Conservation (phyloP, 2,797 vertebrate species). For the Megaceryle alcyon region DNA sequence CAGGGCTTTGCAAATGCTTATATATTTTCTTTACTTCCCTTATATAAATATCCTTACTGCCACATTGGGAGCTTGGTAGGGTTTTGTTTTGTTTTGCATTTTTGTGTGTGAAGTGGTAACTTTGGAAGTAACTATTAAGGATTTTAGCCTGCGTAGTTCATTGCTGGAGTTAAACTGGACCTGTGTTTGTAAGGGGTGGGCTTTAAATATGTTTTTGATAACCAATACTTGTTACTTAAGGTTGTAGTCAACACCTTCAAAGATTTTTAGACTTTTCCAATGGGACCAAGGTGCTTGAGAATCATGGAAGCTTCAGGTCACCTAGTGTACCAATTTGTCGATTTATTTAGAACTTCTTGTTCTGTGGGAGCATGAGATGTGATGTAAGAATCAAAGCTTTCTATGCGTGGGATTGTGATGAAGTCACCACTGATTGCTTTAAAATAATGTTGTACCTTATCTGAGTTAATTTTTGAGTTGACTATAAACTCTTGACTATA, state of each 20-base stretch:
- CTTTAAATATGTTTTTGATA: neutral
- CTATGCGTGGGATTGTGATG: neutral
- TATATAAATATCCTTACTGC: neutral
- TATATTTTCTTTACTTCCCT: neutral
- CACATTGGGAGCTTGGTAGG: neutral
- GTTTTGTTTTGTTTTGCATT: neutral
- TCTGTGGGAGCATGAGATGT: neutral
- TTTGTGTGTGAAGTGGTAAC: neutral
- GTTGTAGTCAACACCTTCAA: neutral
- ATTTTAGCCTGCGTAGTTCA: neutral
- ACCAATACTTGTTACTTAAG: neutral
- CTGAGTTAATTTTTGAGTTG: neutral
- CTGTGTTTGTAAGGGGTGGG: neutral
- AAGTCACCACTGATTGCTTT: neutral
- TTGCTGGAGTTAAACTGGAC: neutral
- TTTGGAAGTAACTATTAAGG: neutral
- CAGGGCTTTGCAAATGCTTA: neutral
- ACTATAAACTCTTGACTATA: neutral
- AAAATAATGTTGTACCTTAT: neutral
- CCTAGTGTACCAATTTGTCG: rapidly evolving
- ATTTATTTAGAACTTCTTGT: neutral
- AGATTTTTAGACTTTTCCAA: neutral
- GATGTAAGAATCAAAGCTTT: neutral
- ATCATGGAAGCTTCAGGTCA: rapidly evolving
- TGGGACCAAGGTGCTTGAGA: neutral